Evolutionary conservation across 2,113 vertebrate genomes (phyloP).

Genomic region (Syrrhaptes paradoxus): DNA sequence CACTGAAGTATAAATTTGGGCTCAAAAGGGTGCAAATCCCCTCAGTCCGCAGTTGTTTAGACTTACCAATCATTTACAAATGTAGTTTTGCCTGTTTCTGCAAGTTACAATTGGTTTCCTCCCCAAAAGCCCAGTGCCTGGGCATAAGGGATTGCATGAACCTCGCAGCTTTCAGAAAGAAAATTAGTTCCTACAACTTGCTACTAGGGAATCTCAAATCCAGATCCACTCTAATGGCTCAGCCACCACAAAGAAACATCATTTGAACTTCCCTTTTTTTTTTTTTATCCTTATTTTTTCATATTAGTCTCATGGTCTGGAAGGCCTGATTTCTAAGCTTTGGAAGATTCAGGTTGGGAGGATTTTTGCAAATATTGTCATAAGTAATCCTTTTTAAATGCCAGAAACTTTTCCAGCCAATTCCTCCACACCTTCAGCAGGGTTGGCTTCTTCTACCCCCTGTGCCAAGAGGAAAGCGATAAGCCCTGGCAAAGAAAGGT

Average conservation of each 20-base stretch:
- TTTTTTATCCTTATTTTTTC: background rate
- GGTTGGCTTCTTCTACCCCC: background rate
- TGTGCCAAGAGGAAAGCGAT: background rate
- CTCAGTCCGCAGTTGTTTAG: background rate
- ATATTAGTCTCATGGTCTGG: background rate
- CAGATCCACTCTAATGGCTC: background rate
- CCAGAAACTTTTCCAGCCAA: background rate
- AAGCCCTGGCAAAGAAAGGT: background rate
- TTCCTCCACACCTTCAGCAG: background rate
- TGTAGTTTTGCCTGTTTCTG: background rate
- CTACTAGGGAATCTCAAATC: background rate
- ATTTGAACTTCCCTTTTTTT: background rate
- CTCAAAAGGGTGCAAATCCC: background rate
- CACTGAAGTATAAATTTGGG: background rate
- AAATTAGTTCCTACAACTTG: background rate
- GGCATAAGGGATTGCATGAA: background rate
- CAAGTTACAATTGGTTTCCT: background rate
- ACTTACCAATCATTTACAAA: background rate
- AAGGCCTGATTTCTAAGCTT: background rate
- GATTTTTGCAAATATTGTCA: background rate
- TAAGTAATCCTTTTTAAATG: background rate
- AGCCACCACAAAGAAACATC: background rate
- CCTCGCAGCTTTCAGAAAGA: background rate
- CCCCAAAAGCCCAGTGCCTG: background rate
- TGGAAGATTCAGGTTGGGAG: background rate